Evolutionary conservation across 2,113 vertebrate species (phyloP).

Genomic region (Naja naja): DNA sequence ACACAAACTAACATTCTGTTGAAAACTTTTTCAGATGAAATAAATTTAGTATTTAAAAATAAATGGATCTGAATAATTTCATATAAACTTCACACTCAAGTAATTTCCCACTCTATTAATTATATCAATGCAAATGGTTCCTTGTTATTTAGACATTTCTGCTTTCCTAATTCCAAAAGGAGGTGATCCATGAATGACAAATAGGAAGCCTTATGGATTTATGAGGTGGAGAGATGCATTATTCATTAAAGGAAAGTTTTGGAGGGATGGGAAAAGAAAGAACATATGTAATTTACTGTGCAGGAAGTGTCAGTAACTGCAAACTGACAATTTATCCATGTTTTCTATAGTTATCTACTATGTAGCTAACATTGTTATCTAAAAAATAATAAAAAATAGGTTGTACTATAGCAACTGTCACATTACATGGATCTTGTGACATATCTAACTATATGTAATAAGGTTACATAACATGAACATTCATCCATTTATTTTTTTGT

Average conservation of each 20-base stretch:
- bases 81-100: not conserved
- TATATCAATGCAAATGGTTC: not conserved
- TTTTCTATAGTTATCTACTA: slow-evolving; percentile 9
- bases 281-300: slow-evolving; percentile 17
- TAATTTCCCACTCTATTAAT: slow-evolving; percentile 12
- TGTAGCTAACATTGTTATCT: not conserved
- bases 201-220: slow-evolving; percentile 17
- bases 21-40: not conserved
- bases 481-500: not conserved
- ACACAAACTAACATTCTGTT: not conserved
- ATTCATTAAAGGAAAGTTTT: not conserved
- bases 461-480: not conserved
- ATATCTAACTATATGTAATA: slow-evolving; percentile 19
- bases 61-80: not conserved
- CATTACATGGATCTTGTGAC: not conserved
- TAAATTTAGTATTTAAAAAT: not conserved
- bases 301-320: slow-evolving; percentile 6
- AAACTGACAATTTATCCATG: slow-evolving; percentile 28
- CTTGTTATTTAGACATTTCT: not conserved
- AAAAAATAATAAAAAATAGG: not conserved
- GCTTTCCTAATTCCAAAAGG: not conserved
- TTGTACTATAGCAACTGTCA: not conserved
- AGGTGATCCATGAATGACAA: not conserved
- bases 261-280: not conserved
- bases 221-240: slow-evolving; percentile 10